Conservation (phyloP, 2,113 vertebrate genomes). For the Rhinolophus ferrumequinum region DNA sequence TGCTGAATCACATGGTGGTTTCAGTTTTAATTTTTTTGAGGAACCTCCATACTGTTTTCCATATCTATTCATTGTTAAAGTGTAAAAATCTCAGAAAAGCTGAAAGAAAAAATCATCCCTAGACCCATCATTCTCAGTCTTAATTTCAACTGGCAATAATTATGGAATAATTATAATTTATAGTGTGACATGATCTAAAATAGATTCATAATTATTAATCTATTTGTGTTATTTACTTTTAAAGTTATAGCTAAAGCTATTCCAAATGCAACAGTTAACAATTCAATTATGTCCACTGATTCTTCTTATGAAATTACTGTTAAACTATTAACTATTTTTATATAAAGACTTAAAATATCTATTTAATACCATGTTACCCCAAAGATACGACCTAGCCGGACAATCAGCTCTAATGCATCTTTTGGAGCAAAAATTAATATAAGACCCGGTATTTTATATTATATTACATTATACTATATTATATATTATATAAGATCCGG, state of each 20-base stretch:
- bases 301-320: background rate
- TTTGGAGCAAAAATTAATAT: too few relatives aligned
- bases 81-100: conserved; percentile 12
- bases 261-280: background rate
- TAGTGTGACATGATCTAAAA: background rate
- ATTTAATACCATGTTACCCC: background rate
- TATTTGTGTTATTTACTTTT: background rate
- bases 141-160: conserved; percentile 9
- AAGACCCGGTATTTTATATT: too few relatives aligned
- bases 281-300: background rate
- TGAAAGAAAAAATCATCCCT: background rate
- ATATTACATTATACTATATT: too few relatives aligned
- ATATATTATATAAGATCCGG: too few relatives aligned
- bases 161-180: background rate
- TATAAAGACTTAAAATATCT: background rate
- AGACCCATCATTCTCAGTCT: background rate
- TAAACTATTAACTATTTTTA: conserved; percentile 27
- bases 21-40: background rate
- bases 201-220: background rate
- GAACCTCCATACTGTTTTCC: background rate
- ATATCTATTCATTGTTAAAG: background rate
- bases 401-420: too few relatives aligned
- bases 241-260: background rate
- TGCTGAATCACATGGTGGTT: background rate
- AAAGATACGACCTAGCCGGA: too few relatives aligned